Base-by-base conservation (phyloP, 2,797 vertebrate genomes). In the Hoplostethus mediterraneus region DNA sequence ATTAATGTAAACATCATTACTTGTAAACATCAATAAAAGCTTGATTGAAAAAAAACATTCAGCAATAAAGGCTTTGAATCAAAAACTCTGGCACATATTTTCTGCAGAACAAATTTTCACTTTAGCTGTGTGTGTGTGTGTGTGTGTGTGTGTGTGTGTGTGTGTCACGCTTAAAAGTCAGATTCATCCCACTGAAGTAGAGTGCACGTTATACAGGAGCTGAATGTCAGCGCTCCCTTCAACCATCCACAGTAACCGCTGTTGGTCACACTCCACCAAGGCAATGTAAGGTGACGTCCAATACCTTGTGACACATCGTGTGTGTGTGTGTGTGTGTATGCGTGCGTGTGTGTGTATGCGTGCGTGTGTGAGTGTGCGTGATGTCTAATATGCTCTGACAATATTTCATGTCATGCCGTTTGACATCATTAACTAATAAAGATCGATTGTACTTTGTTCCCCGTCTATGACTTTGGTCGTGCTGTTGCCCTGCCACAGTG, bases 361-460 rank as follows among this genome's bases (percentile, higher is more conserved):
- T 66, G 71, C 67, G 68, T 67, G 54, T 62, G 67, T 57, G 52
- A 33, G 17, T 40, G 42, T 48, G 63, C 11, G 52, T 59, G 66
- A 59, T 48, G 42, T 58, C 74, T 86, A 83, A 89, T 71, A 25
- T 1, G 11, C 72, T 75, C 67, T n/a, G 84, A 91, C 82, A 87
- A 87, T 80, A 85, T 86, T 89, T 86, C 79, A 67, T 84, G 72
- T 87, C 85, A 83, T 79, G 77, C 67, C 21, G 42, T 84, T 90
- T 87, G 75, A 86, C 81, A 89, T 85, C 75, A 86, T 89, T 87
- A 86, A 83, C 80, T 88, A 89, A 87, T 87, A 84, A 86, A 89
- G 80, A 89, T 83, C 83, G 84, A 89, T 90, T 85, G 77, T 44
- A 74, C 83, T 87, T 86, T 87, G 86, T 82, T 87, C 59, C 51